Conservation (phyloP, 2,888 invertebrate species). For the Lochmaea capreae region DNA sequence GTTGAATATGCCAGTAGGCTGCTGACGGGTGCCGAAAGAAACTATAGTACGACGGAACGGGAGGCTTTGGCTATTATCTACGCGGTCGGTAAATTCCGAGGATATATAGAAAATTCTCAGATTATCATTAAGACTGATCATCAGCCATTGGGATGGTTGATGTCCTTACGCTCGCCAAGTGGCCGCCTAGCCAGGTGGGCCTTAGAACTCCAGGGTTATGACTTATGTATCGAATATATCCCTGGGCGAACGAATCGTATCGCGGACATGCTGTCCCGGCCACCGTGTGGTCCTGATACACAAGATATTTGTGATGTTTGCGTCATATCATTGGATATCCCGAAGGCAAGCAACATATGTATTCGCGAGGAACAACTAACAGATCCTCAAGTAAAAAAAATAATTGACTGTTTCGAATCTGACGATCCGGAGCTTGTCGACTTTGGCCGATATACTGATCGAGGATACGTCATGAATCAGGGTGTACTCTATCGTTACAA, state of each 20-base stretch:
- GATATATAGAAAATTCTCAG: constrained; percentile 59
- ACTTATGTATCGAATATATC: constrained; percentile 44
- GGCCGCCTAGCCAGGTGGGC: constrained; percentile 65
- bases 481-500: constrained; percentile 47
- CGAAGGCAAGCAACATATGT: not conserved
- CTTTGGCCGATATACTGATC: constrained; percentile 40
- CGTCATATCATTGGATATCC: not conserved
- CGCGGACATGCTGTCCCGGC: constrained; percentile 41
- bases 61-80: constrained; percentile 54
- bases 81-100: constrained; percentile 58
- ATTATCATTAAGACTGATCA: constrained; percentile 64
- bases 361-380: constrained; percentile 40
- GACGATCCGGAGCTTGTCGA: constrained; percentile 28
- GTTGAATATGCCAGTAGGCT: constrained; percentile 52
- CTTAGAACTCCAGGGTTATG: constrained; percentile 59
- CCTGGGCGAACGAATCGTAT: constrained; percentile 37
- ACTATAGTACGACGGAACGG: constrained; percentile 50
- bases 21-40: constrained; percentile 48
- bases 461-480: constrained; percentile 48
- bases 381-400: constrained; percentile 46
- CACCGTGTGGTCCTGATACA: constrained; percentile 9
- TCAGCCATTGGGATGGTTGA: constrained; percentile 64
- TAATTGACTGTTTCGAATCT: constrained; percentile 42
- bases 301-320: constrained; percentile 11
- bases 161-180: constrained; percentile 54